Conservation (phyloP, 2,888 invertebrate genomes). For the Pelosia muscerda region DNA sequence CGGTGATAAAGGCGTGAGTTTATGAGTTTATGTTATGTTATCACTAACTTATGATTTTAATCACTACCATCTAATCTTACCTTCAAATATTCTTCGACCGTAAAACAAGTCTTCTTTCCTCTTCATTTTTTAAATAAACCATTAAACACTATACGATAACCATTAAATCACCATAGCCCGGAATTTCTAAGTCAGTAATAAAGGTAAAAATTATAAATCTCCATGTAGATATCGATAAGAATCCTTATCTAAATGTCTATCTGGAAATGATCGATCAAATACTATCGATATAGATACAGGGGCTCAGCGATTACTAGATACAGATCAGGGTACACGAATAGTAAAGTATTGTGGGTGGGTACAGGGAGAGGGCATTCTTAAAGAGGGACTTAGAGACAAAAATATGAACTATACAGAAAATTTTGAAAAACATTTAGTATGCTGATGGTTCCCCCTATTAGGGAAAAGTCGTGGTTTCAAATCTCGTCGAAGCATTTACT, state of each 20-base stretch:
- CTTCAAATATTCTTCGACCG: neutral
- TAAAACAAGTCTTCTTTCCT: conserved; percentile 3
- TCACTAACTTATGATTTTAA: conserved; percentile 3
- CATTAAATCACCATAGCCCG: conserved; percentile 31
- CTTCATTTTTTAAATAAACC: conserved; percentile 7
- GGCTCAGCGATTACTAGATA: conserved; percentile 72
- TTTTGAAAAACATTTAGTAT: too few species aligned
- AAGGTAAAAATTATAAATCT: conserved; percentile 70
- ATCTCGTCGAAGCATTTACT: too few species aligned
- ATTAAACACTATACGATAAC: conserved; percentile 27
- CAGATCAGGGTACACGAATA: conserved; percentile 73
- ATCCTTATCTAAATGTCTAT: conserved; percentile 75
- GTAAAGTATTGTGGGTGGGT: conserved; percentile 57
- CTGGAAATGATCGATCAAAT: conserved; percentile 78
- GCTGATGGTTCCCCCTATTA: too few species aligned
- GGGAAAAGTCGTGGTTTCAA: too few species aligned
- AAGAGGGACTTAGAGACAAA: neutral
- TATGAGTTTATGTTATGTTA: too few species aligned
- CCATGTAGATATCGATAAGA: conserved; percentile 68
- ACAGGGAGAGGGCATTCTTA: conserved; percentile 29
- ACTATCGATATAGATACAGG: conserved; percentile 71
- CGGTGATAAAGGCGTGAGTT: too few species aligned
- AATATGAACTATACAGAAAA: neutral
- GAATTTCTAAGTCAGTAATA: conserved; percentile 53
- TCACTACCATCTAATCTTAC: conserved; percentile 17